Percentiles rank a stretch among this genome's conserved stretches.
Evolutionary conservation across 2,113 vertebrate genomes (phyloP).

Genomic region (Mobula hypostoma): DNA sequence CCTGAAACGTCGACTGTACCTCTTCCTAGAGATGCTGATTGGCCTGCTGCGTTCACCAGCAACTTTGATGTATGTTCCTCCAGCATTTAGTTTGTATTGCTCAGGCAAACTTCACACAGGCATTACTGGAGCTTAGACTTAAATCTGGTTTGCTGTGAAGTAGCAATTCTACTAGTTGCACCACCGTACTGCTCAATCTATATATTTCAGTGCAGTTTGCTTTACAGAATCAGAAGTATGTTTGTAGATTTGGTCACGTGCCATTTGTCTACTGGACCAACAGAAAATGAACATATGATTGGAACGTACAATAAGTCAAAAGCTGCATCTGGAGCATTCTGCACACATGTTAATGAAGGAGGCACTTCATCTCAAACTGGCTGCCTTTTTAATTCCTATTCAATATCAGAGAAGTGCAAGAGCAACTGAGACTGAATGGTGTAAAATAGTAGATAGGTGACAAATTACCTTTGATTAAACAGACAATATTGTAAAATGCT

Average conservation of each 20-base stretch:
- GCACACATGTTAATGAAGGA: background rate
- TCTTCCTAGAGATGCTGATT: too few species aligned
- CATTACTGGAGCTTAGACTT: too few species aligned
- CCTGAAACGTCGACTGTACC: too few species aligned
- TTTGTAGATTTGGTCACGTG: background rate
- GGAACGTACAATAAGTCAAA: background rate
- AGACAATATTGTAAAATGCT: background rate
- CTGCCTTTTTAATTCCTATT: background rate
- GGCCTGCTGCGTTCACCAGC: too few species aligned
- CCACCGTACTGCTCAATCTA: too few species aligned
- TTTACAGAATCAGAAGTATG: background rate
- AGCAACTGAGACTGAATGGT: background rate
- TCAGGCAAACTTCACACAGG: too few species aligned
- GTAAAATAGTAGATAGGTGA: background rate
- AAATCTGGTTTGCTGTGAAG: too few species aligned
- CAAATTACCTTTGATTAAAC: background rate
- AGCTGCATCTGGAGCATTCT: background rate
- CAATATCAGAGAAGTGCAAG: too few species aligned
- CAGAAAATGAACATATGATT: background rate
- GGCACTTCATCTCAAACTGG: background rate
- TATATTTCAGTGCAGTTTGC: background rate
- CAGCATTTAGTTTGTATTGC: too few species aligned
- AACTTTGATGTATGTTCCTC: too few species aligned
- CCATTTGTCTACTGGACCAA: background rate
- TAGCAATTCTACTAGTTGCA: too few species aligned